phyloP scores from a whole-genome alignment of 2,888 invertebrate genomes.

The Atrina japonica region DNA sequence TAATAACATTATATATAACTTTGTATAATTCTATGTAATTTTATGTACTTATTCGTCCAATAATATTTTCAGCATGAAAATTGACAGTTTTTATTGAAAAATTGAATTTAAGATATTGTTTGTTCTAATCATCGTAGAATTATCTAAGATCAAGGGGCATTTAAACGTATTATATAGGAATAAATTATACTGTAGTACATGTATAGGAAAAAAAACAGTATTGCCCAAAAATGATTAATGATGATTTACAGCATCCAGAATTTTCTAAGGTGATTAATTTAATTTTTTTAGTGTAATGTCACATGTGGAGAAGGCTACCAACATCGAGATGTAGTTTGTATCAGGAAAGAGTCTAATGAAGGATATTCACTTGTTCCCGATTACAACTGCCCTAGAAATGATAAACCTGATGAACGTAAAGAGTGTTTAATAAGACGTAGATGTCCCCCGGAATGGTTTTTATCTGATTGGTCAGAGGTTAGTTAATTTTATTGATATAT shows the following conservation, averaged over 20 bases:
- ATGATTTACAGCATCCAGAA: no score
- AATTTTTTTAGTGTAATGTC: conserved; percentile 64
- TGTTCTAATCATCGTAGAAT: no score
- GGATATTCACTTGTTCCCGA: conserved; percentile 54
- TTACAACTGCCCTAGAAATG: conserved; percentile 55
- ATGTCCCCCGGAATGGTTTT: conserved; percentile 67
- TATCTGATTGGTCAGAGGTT: conserved; percentile 69
- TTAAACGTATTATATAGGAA: no score
- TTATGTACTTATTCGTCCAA: no score
- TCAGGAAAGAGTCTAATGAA: conserved; percentile 43
- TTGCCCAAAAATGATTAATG: no score
- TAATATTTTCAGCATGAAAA: no score
- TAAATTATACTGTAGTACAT: neutral
- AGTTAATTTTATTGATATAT: neutral
- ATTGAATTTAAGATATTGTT: no score
- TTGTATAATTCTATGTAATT: no score
- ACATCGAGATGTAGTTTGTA: conserved; percentile 62
- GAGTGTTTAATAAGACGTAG: conserved; percentile 40
- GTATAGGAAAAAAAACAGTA: neutral
- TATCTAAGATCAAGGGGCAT: no score
- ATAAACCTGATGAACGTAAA: conserved; percentile 56
- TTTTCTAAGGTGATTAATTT: neutral
- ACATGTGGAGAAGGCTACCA: conserved; percentile 65
- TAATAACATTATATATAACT: no score
- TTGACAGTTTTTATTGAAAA: no score